phyloP scores from a whole-genome alignment of 2,888 invertebrate species.

The Isoperla grammatica region DNA sequence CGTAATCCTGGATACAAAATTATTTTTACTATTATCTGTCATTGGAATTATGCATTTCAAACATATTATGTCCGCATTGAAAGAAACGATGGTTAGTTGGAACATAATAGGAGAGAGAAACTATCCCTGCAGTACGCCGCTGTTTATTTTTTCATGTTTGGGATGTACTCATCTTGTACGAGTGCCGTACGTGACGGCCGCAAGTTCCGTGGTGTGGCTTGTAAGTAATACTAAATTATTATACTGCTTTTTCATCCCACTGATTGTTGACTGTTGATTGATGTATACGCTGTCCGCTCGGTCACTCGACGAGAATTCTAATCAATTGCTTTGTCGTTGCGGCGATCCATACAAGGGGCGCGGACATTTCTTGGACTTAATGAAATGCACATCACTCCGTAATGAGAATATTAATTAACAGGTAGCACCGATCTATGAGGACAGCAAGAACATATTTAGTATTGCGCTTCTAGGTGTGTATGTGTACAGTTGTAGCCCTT shows the following conservation, averaged over 20 bases:
- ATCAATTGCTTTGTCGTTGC: constrained; percentile 14
- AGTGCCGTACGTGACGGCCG: constrained; percentile 7
- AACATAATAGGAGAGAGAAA: too few relatives aligned
- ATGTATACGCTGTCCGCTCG: constrained; percentile 1
- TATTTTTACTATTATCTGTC: too few relatives aligned
- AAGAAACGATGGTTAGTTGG: too few relatives aligned
- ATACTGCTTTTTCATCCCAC: background rate
- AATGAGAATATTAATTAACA: constrained; percentile 16
- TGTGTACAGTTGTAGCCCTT: too few relatives aligned
- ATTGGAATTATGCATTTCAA: too few relatives aligned
- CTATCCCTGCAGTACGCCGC: too few relatives aligned
- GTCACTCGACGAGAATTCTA: constrained; percentile 2
- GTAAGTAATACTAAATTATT: constrained; percentile 18
- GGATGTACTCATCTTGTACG: constrained; percentile 1
- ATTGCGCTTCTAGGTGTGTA: background rate
- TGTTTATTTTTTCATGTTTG: background rate
- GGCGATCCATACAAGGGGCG: constrained; percentile 4
- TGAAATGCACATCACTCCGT: background rate
- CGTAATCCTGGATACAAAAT: too few relatives aligned
- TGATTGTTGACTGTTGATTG: constrained; percentile 11
- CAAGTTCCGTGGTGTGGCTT: constrained; percentile 6
- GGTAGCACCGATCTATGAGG: constrained; percentile 4
- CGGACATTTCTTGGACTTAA: constrained; percentile 3
- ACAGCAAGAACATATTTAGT: constrained; percentile 12
- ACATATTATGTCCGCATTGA: too few relatives aligned